A percentile compares a stretch with the other conserved stretches of the same genome.
These are phyloP conservation scores for Benitochromis conjunctus DNA, from an alignment of 2,113 vertebrate species.

Conservation along the genomic window DNA sequence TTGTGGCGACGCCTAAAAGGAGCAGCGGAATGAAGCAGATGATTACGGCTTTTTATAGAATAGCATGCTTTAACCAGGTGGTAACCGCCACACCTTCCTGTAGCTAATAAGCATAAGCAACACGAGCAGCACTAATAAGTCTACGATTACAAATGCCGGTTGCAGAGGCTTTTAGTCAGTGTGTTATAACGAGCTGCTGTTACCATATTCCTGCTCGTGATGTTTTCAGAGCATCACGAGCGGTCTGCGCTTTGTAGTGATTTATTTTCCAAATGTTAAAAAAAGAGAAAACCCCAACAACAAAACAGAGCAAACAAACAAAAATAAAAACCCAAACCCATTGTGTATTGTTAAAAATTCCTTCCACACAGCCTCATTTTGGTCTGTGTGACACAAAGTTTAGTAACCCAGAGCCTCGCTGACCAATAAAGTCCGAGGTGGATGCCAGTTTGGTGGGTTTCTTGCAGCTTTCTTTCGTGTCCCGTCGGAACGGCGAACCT, in stretches of 20 bases:
- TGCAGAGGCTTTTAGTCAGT: background rate
- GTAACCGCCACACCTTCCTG: background rate
- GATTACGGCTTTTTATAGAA: background rate
- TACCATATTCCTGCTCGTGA: background rate
- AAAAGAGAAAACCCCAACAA: background rate
- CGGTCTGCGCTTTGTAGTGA: background rate
- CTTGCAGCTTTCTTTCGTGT: background rate
- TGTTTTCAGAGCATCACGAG: background rate
- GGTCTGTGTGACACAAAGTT: background rate
- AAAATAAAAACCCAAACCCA: background rate
- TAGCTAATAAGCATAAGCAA: background rate
- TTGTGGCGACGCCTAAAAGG: background rate
- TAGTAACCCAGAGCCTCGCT: background rate
- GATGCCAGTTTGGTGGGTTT: background rate
- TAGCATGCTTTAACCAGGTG: background rate
- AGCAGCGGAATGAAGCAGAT: background rate
- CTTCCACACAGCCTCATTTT: background rate
- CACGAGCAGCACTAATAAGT: background rate
- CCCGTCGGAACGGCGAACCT: constrained; percentile 4
- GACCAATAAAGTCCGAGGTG: background rate
- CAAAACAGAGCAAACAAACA: background rate
- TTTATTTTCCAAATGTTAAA: background rate
- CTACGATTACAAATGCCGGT: background rate
- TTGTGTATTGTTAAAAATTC: background rate
- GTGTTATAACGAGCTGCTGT: background rate